Conservation (phyloP, 1,140 invertebrate species). For the Heterodera schachtii region DNA sequence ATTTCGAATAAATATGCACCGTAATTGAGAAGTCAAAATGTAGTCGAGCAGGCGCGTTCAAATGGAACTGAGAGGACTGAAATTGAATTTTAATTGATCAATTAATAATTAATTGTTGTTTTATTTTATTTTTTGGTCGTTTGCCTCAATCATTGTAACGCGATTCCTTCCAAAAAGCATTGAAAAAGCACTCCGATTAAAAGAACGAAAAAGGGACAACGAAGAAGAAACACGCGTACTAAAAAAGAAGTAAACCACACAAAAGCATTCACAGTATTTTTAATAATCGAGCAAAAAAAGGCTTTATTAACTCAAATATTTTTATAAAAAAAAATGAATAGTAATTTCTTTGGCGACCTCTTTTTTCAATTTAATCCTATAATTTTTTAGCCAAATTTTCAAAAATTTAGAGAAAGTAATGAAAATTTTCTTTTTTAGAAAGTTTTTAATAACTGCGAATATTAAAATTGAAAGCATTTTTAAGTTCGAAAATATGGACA, state of each 20-base stretch:
- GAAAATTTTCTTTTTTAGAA: too few species aligned
- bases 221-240: conserved; percentile 38
- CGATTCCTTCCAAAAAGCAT: conserved; percentile 47
- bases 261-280: too few species aligned
- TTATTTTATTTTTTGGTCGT: not conserved
- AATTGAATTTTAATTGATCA: not conserved
- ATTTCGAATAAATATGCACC: conserved; percentile 29
- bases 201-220: conserved; percentile 24
- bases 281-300: too few species aligned
- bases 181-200: conserved; percentile 42
- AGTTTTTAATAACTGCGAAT: too few species aligned
- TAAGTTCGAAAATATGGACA: too few species aligned
- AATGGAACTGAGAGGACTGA: conserved; percentile 40
- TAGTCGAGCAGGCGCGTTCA: conserved; percentile 57
- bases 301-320: too few species aligned
- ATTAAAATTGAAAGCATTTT: too few species aligned
- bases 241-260: conserved; percentile 35
- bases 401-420: too few species aligned
- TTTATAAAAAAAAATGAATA: too few species aligned
- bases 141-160: conserved; percentile 57
- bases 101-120: not conserved
- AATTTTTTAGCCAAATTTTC: too few species aligned
- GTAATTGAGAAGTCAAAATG: conserved; percentile 59
- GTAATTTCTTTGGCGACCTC: too few species aligned
- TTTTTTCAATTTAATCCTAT: too few species aligned